A percentile compares a stretch with the other conserved stretches of the same genome.
Conservation (phyloP, 2,797 vertebrate genomes). For the Sphenodon punctatus region DNA sequence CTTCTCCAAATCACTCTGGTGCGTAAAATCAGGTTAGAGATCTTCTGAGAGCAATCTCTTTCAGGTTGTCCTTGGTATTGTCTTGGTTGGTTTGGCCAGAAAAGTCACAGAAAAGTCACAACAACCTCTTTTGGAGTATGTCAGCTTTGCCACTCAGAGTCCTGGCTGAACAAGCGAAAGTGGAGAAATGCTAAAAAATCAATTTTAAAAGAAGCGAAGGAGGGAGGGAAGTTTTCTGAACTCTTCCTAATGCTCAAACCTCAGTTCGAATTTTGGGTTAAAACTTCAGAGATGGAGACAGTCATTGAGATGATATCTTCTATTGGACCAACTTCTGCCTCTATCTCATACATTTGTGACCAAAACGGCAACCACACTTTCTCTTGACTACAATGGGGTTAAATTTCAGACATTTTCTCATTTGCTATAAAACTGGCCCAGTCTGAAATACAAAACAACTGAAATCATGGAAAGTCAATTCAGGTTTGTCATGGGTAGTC, state of each 20-base stretch:
- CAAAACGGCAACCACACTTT: too few species aligned
- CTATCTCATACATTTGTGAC: too few species aligned
- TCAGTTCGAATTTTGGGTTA: background rate
- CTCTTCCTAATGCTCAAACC: background rate
- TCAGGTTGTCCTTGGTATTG: background rate
- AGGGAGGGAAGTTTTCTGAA: background rate
- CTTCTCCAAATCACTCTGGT: background rate
- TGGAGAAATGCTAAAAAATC: background rate
- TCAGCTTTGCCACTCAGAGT: too few species aligned
- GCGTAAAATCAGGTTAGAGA: background rate
- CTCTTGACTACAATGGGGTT: too few species aligned
- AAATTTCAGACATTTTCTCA: slow-evolving; percentile 3
- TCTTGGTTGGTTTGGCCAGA: background rate
- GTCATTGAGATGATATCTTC: too few species aligned
- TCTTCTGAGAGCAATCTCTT: background rate
- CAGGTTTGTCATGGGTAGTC: background rate
- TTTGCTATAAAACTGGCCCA: background rate
- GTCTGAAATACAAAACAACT: background rate
- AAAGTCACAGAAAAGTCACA: background rate
- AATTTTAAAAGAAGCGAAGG: background rate
- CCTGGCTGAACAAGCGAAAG: background rate
- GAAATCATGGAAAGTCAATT: background rate
- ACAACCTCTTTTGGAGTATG: too few species aligned
- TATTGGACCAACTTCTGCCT: too few species aligned
- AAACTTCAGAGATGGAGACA: too few species aligned